These are phyloP conservation scores for Excalfactoria chinensis DNA, from an alignment of 2,113 vertebrate genomes.

Conservation along the genomic window DNA sequence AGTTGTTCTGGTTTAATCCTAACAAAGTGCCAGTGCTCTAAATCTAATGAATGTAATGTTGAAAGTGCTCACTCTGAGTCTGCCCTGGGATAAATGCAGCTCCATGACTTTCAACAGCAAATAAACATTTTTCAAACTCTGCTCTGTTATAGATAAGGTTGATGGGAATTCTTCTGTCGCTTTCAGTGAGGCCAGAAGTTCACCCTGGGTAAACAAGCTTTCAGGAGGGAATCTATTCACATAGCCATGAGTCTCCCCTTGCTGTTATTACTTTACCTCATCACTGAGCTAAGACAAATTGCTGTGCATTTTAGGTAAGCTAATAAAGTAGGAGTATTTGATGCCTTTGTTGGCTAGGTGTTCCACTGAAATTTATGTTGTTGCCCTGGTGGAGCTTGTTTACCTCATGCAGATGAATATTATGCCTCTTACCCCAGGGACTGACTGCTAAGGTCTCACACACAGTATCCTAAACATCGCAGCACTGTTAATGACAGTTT, in stretches of 20 bases:
- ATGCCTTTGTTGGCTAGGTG: not conserved
- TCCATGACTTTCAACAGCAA: accelerated
- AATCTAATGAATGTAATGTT: not conserved
- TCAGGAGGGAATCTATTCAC: not conserved
- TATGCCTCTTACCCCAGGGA: not conserved
- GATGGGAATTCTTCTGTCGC: not conserved
- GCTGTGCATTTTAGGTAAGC: not conserved
- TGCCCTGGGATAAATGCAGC: not conserved
- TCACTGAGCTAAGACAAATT: not conserved
- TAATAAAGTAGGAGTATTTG: not conserved
- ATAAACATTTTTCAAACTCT: not conserved
- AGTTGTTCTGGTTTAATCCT: not conserved
- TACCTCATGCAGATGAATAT: not conserved
- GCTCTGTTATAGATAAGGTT: not conserved
- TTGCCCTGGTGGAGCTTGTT: not conserved
- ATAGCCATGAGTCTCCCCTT: not conserved
- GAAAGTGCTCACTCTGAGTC: not conserved
- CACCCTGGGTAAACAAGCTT: conserved; percentile 1
- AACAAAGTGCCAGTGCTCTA: not conserved
- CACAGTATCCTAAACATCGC: not conserved
- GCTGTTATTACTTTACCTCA: not conserved
- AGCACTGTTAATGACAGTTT: not conserved
- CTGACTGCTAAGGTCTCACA: not conserved
- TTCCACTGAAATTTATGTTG: not conserved
- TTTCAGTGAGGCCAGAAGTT: not conserved